Conservation (phyloP, 2,113 vertebrate genomes). For the Calidris pygmaea region DNA sequence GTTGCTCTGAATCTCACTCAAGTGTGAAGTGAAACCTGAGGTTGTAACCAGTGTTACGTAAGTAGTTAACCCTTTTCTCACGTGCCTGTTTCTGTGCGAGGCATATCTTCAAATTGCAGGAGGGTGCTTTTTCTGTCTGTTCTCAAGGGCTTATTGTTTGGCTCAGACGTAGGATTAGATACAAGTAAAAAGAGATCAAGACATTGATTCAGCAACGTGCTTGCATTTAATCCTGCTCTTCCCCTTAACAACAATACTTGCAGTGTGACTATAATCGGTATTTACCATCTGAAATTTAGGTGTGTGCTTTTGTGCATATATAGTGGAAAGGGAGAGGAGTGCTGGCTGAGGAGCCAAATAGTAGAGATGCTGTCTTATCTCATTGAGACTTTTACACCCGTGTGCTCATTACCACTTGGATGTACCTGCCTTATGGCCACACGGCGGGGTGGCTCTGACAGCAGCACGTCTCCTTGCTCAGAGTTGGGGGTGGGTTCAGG, state of each 20-base stretch:
- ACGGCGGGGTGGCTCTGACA: rapidly evolving
- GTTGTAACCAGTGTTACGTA: background rate
- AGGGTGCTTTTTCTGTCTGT: background rate
- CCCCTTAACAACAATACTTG: background rate
- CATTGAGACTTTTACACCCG: rapidly evolving
- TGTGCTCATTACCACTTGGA: background rate
- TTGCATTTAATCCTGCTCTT: background rate
- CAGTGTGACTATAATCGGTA: background rate
- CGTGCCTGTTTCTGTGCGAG: background rate
- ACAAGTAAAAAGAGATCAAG: background rate
- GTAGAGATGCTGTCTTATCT: background rate
- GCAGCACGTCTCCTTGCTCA: background rate
- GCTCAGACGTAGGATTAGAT: background rate
- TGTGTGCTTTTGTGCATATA: background rate
- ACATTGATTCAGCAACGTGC: background rate
- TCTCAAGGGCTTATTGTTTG: background rate
- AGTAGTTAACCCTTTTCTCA: background rate
- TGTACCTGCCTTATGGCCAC: background rate
- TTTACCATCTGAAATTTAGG: background rate
- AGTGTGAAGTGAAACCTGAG: background rate
- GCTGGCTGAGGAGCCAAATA: background rate
- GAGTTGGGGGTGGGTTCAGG: background rate
- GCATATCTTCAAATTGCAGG: background rate
- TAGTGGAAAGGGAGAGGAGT: background rate
- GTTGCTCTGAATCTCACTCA: background rate